phyloP scores from a whole-genome alignment of 2,797 vertebrate species.

The Falco novaeseelandiae region DNA sequence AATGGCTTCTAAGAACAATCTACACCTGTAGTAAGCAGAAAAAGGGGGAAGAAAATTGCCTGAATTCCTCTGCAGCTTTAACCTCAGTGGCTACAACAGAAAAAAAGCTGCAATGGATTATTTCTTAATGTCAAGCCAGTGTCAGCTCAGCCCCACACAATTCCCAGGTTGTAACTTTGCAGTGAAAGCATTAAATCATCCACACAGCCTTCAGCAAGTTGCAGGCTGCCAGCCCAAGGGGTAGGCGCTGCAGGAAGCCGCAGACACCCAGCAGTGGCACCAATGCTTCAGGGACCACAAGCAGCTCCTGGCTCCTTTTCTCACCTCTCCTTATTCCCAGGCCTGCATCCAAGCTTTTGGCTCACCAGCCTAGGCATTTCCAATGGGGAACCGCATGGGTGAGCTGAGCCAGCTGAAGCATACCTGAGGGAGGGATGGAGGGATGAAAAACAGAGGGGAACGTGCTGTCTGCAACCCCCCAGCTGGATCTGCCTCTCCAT shows the following conservation, averaged over 20 bases:
- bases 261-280: neutral
- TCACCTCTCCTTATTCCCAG: neutral
- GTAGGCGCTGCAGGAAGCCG: fast-evolving
- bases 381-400: fast-evolving
- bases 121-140: neutral
- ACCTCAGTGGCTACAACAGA: neutral
- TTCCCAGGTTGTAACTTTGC: neutral
- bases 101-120: neutral
- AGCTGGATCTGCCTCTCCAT: neutral
- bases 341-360: neutral
- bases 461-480: neutral
- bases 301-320: neutral
- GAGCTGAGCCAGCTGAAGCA: neutral
- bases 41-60: neutral
- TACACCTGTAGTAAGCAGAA: neutral
- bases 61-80: neutral
- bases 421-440: neutral
- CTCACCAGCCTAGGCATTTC: neutral
- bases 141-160: neutral
- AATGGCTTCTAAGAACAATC: neutral
- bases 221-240: neutral
- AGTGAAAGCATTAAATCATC: neutral
- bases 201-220: fast-evolving
- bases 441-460: neutral
- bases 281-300: neutral